phyloP scores from a whole-genome alignment of 2,888 invertebrate species.

The Prosapia bicincta region DNA sequence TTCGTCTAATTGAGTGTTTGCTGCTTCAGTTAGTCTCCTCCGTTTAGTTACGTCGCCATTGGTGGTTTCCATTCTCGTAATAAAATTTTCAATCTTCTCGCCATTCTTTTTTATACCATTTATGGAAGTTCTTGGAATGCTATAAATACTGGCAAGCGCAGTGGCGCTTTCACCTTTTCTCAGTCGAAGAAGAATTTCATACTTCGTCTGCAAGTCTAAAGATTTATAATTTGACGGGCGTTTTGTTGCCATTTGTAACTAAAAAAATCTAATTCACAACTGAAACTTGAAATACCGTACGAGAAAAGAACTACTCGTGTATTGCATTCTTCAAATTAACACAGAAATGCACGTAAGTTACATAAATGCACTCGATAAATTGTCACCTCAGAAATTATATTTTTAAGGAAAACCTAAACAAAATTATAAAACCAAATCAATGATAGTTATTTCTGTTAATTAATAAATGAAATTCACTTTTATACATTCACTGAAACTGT shows the following conservation, averaged over 20 bases:
- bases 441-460: too few species aligned
- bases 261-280: too few species aligned
- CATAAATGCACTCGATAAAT: too few species aligned
- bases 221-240: neutral
- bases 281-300: too few species aligned
- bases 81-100: neutral
- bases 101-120: slow-evolving; percentile 7
- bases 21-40: slow-evolving; percentile 16
- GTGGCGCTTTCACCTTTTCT: slow-evolving; percentile 3
- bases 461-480: too few species aligned
- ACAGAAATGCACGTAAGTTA: too few species aligned
- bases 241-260: neutral
- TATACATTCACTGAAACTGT: too few species aligned
- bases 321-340: too few species aligned
- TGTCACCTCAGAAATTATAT: too few species aligned
- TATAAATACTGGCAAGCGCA: neutral
- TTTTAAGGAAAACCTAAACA: too few species aligned
- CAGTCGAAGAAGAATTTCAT: neutral
- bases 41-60: slow-evolving; percentile 4
- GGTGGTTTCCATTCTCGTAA: neutral
- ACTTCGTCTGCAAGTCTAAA: neutral
- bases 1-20: slow-evolving; percentile 3
- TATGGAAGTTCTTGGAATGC: neutral
- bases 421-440: too few species aligned
- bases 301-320: too few species aligned